Base-by-base conservation (phyloP, 2,797 vertebrate genomes). In the Scleropages formosus region DNA sequence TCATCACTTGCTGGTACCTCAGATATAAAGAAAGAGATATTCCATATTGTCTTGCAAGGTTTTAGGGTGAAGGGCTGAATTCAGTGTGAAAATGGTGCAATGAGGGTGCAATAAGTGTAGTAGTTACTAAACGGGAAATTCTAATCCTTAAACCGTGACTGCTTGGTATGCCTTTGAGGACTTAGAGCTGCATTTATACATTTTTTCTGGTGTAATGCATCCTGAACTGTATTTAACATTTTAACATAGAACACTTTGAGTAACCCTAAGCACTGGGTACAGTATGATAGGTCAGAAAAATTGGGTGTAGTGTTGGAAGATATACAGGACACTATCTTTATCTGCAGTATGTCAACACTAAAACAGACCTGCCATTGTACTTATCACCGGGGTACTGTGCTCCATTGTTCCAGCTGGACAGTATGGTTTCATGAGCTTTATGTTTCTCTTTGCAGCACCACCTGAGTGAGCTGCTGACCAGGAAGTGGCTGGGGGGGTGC, bases 401-500 rank as follows among this genome's bases (percentile, higher is more conserved):
- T 31, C 39, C 22, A 24, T 16, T 24, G 47, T 51, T 7, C 1
- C 18, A 7, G 3, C n/a, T 24, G 13, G 20, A 20, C 44, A 9
- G 49, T 13, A 31, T 13, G 7, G 16, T 60, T 47, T 46, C 20
- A 24, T 27, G 71, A 18, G 44, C 18, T 49, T 49, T 20, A n/a
- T 56, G 24, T 7, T n/a, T 64, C 39, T 67, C 78, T 85, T 80
- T 78, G 47, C 88, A 99, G 97, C 92, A 93, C 81, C 97, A 98
- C 81, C 92, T 99, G 72, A 95, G 82, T 18, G 96, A 97, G 68
- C 86, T 99, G 81, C 88, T 99, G 91, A 98, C 96, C 0, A 94
- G 93, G 88, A 98, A 98, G 87, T 99, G 96, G 97, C 85, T 98
- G 71, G 81, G 68, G 0, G 97, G 95, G 0, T 95, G 94, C 27